These are phyloP conservation scores for Pentamera pediparva DNA, from an alignment of 53 echinoderm and acorn worm species.

Conservation along the genomic window DNA sequence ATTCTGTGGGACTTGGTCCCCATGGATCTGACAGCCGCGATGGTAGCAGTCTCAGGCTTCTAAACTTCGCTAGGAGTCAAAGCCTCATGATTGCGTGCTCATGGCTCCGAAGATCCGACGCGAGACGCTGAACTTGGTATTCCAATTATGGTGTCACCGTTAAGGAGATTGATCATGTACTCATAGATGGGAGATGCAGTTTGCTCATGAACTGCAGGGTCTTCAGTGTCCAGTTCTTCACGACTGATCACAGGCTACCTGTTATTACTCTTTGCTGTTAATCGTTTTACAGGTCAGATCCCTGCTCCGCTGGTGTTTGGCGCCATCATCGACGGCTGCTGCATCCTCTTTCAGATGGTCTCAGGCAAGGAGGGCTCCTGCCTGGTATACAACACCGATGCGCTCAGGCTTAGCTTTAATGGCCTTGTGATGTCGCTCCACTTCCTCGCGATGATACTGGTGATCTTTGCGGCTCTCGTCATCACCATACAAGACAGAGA, in stretches of 20 bases:
- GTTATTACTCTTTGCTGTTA: not conserved
- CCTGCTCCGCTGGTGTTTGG: constrained; percentile 21
- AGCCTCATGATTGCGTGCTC: too few relatives aligned
- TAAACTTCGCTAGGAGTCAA: too few relatives aligned
- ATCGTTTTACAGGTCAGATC: constrained; percentile 11
- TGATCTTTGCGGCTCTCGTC: constrained; percentile 12
- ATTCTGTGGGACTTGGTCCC: too few relatives aligned
- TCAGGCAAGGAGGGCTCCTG: not conserved
- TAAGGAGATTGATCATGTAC: too few relatives aligned
- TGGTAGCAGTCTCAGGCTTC: too few relatives aligned
- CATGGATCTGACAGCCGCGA: too few relatives aligned
- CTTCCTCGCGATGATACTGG: not conserved
- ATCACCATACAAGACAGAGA: constrained; percentile 21
- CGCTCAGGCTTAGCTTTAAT: not conserved
- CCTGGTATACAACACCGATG: constrained; percentile 13
- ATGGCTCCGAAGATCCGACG: too few relatives aligned
- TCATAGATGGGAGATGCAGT: too few relatives aligned
- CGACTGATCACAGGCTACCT: too few relatives aligned
- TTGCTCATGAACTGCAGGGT: not conserved
- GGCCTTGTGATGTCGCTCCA: not conserved
- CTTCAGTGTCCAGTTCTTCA: not conserved
- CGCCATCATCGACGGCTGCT: constrained; percentile 8
- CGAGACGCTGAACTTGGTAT: too few relatives aligned
- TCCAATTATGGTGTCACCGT: too few relatives aligned
- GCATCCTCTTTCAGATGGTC: constrained; percentile 5